Evolutionary conservation across 64 coral and sea anemone species (phyloP).

Genomic region (Trachythela sp.): DNA sequence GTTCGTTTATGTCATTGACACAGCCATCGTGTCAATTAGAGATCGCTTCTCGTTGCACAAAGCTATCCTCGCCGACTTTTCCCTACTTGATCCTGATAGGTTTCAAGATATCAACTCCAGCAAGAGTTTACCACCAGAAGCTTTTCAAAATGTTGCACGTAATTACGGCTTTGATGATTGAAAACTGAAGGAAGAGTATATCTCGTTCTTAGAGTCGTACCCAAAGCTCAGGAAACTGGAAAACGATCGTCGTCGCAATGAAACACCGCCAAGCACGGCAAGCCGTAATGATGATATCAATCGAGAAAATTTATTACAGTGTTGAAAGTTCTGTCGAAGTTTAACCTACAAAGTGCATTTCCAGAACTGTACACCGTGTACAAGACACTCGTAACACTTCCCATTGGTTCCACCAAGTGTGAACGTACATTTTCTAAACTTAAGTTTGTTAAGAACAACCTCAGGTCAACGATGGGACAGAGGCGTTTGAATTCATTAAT

Average conservation of each 20-base stretch:
- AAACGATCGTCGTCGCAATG: neutral
- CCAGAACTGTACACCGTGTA: neutral
- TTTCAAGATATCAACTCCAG: no score
- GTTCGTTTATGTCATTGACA: neutral
- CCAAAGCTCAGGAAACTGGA: neutral
- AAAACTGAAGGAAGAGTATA: neutral
- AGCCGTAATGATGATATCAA: neutral
- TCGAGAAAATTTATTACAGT: slow-evolving; percentile 10
- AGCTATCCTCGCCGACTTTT: no score
- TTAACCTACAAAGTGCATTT: no score
- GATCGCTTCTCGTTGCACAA: no score
- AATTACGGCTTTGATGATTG: neutral
- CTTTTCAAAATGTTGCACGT: neutral
- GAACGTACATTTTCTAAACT: slow-evolving; percentile 12
- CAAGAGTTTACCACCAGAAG: no score
- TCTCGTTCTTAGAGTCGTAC: neutral
- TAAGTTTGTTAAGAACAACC: no score
- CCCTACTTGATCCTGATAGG: no score
- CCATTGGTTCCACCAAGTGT: neutral
- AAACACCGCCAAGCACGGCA: neutral
- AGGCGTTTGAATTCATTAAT: neutral
- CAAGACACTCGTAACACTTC: neutral
- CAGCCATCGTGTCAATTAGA: neutral
- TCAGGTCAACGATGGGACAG: neutral
- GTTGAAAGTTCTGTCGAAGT: neutral